phyloP scores from a whole-genome alignment of 1,140 invertebrate species.

The Drosophila bocki region DNA sequence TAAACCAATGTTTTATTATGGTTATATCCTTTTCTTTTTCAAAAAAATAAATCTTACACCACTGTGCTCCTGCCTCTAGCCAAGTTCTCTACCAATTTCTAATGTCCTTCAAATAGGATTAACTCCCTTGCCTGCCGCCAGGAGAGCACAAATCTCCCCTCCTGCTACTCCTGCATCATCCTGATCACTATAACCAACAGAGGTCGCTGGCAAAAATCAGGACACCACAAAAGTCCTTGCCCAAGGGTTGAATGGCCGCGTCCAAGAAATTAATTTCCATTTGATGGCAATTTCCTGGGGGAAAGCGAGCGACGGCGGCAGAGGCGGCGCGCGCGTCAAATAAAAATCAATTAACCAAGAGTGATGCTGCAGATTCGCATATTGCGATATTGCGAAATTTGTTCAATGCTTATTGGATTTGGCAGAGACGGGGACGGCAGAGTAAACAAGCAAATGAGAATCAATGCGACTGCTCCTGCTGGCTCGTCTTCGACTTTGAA shows the following conservation, averaged over 20 bases:
- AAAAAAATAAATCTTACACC: not conserved
- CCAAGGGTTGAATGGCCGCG: conserved; percentile 4
- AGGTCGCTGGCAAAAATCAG: conserved; percentile 34
- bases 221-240: conserved; percentile 4
- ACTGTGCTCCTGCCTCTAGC: conserved; percentile 27
- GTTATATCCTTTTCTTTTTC: not conserved
- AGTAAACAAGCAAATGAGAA: conserved; percentile 66
- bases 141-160: not conserved
- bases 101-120: conserved; percentile 62
- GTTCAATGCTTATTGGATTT: conserved; percentile 76
- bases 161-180: not conserved
- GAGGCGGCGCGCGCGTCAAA: conserved; percentile 48
- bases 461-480: conserved; percentile 61
- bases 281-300: conserved; percentile 36
- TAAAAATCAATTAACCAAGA: conserved; percentile 77
- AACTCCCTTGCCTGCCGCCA: conserved; percentile 26
- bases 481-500: conserved; percentile 16
- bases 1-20: not conserved
- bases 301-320: not conserved
- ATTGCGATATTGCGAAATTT: conserved; percentile 45
- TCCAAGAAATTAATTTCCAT: conserved; percentile 40
- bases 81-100: conserved; percentile 65
- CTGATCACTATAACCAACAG: conserved; percentile 13
- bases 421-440: conserved; percentile 20
- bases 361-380: conserved; percentile 75